Percentiles rank a stretch among this genome's conserved stretches.
Evolutionary conservation across 2,113 vertebrate species (phyloP).

Genomic region (Rhagologus leucostigma): DNA sequence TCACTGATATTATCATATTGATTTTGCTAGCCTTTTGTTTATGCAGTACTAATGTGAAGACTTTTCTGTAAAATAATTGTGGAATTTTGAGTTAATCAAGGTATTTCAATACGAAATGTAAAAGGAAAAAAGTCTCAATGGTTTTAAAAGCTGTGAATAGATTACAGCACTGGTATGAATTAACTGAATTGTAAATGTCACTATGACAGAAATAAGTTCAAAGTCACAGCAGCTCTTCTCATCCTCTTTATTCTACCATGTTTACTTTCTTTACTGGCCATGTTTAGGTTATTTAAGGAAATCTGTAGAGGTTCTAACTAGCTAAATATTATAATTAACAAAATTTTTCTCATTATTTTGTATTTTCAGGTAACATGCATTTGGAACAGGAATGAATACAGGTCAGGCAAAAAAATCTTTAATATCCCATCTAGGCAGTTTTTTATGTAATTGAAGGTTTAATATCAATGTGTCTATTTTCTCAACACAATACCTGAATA

Average conservation of each 20-base stretch:
- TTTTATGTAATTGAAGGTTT: background rate
- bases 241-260: background rate
- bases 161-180: background rate
- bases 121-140: background rate
- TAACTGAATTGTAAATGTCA: background rate
- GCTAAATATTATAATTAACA: background rate
- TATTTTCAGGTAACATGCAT: background rate
- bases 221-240: background rate
- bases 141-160: background rate
- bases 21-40: background rate
- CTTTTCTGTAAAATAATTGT: background rate
- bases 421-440: background rate
- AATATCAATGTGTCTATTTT: background rate
- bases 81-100: background rate
- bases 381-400: background rate
- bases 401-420: background rate
- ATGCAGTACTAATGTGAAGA: background rate
- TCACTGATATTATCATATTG: background rate
- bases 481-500: background rate
- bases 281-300: background rate
- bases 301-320: background rate
- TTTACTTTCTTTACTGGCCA: background rate
- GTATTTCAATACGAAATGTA: background rate
- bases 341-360: background rate
- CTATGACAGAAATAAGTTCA: background rate